These are phyloP conservation scores for Panulirus ornatus DNA, from an alignment of 1,140 invertebrate genomes.

Conservation along the genomic window DNA sequence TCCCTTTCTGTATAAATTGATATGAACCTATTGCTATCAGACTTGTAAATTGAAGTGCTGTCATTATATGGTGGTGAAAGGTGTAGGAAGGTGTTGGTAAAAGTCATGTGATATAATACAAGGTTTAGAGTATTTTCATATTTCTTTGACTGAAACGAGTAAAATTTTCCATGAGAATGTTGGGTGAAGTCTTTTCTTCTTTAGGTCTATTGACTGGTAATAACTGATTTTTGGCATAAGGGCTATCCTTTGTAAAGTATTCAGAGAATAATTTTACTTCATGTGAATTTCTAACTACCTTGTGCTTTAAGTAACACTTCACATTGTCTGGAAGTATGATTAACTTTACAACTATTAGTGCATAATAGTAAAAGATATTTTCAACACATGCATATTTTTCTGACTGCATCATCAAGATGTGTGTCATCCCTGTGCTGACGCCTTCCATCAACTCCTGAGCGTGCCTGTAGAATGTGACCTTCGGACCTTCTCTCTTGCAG, in stretches of 20 bases:
- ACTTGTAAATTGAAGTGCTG: too few species aligned
- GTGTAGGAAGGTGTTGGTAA: too few species aligned
- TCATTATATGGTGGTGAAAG: too few species aligned
- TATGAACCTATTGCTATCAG: too few species aligned
- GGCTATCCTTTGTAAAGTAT: not conserved
- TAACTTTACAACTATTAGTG: not conserved
- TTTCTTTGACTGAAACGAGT: too few species aligned
- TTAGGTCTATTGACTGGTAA: too few species aligned
- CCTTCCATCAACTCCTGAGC: not conserved
- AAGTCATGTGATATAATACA: too few species aligned
- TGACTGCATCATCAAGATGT: conserved; percentile 23
- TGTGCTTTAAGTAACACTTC: not conserved
- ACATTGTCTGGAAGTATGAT: not conserved
- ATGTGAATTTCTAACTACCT: not conserved
- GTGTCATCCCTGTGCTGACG: conserved; percentile 1
- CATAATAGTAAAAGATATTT: not conserved
- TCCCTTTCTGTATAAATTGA: too few species aligned
- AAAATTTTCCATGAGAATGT: too few species aligned
- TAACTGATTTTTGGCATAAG: too few species aligned
- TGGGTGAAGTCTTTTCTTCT: too few species aligned
- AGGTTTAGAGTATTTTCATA: too few species aligned
- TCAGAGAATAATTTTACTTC: not conserved
- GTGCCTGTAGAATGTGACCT: conserved; percentile 38
- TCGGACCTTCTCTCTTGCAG: conserved; percentile 62
- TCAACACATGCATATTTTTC: not conserved